phyloP scores from a whole-genome alignment of 1,140 invertebrate genomes.

The Zophobas morio region DNA sequence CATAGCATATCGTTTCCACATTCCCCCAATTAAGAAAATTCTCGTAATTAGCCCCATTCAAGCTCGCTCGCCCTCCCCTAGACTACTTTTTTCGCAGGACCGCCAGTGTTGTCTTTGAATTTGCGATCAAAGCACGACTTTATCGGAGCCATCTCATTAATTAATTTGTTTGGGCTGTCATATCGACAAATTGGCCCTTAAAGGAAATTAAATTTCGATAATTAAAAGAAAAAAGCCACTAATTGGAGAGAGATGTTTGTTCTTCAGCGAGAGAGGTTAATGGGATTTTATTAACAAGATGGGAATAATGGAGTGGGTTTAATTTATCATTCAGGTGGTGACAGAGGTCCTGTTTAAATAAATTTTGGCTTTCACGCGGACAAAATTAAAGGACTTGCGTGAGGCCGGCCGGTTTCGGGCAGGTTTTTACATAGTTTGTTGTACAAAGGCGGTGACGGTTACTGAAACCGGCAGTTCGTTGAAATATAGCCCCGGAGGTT shows the following conservation, averaged over 20 bases:
- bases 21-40: neutral
- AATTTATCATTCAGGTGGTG: slow-evolving; percentile 32
- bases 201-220: slow-evolving; percentile 2
- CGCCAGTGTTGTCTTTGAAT: neutral
- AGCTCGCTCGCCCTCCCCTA: too few relatives aligned
- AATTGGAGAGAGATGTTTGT: slow-evolving; percentile 5
- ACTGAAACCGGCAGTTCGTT: slow-evolving; percentile 22
- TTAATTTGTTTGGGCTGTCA: slow-evolving; percentile 15
- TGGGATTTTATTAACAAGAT: slow-evolving; percentile 30
- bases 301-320: slow-evolving; percentile 19
- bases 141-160: slow-evolving; percentile 4
- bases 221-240: neutral
- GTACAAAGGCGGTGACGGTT: slow-evolving; percentile 19
- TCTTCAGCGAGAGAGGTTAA: slow-evolving; percentile 11
- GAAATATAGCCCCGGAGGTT: slow-evolving; percentile 7
- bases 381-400: slow-evolving; percentile 30
- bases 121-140: slow-evolving; percentile 8
- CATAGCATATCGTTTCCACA: too few relatives aligned
- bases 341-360: slow-evolving; percentile 36
- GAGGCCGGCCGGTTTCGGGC: neutral
- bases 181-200: slow-evolving; percentile 24
- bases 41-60: neutral
- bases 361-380: slow-evolving; percentile 28
- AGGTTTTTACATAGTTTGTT: slow-evolving; percentile 21
- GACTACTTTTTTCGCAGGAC: too few relatives aligned